phyloP scores from a whole-genome alignment of 2,888 invertebrate species.

The Amorpha juglandis region DNA sequence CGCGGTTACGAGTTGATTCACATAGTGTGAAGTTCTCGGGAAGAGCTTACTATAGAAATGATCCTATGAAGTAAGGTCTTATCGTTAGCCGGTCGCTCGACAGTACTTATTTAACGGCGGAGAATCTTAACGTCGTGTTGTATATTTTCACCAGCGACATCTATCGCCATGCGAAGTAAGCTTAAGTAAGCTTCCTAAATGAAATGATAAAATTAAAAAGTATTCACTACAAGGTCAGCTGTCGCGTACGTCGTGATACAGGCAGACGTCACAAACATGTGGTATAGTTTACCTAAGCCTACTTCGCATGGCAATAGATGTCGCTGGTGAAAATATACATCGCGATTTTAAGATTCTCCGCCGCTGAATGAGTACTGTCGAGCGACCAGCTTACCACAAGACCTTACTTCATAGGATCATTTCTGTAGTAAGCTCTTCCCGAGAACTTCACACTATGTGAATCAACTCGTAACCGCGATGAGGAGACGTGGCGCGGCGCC shows the following conservation, averaged over 20 bases:
- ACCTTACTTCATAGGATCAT: too few relatives aligned
- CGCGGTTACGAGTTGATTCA: slow-evolving; percentile 37
- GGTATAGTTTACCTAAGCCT: too few relatives aligned
- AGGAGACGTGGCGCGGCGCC: slow-evolving; percentile 43
- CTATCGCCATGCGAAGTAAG: slow-evolving; percentile 8
- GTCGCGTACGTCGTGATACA: too few relatives aligned
- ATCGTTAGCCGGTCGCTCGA: not conserved
- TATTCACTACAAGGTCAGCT: too few relatives aligned
- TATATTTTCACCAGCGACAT: slow-evolving; percentile 22
- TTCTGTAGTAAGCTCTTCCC: slow-evolving; percentile 29
- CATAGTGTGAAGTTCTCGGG: slow-evolving; percentile 42
- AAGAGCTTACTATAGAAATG: slow-evolving; percentile 50
- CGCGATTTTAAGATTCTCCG: too few relatives aligned
- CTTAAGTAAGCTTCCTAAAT: too few relatives aligned
- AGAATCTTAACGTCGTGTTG: slow-evolving; percentile 32
- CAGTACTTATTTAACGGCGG: not conserved
- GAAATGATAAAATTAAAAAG: too few relatives aligned
- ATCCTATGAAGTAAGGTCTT: slow-evolving; percentile 50
- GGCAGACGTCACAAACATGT: too few relatives aligned
- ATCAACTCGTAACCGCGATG: slow-evolving; percentile 36
- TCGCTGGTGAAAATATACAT: too few relatives aligned
- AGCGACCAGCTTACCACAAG: too few relatives aligned
- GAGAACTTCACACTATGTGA: slow-evolving; percentile 41
- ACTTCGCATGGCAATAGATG: too few relatives aligned
- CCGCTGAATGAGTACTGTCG: too few relatives aligned